Evolutionary conservation across 2,888 invertebrate genomes (phyloP).

Genomic region (Camponotus fellah): DNA sequence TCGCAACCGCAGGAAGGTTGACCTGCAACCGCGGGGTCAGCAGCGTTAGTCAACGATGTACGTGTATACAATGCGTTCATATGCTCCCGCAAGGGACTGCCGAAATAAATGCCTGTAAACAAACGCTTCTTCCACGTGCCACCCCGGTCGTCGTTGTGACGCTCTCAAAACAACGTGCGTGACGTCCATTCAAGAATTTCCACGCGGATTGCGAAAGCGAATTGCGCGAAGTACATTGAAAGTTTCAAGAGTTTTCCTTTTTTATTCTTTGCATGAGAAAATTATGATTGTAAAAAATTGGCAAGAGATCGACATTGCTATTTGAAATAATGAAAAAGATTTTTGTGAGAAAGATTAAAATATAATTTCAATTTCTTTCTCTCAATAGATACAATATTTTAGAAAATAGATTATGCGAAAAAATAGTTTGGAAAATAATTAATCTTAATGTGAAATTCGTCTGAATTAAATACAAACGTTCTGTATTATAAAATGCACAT

Average conservation of each 20-base stretch:
- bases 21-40: constrained; percentile 68
- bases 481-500: background rate
- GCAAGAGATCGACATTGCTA: background rate
- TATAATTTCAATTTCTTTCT: background rate
- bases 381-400: background rate
- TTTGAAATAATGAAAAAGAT: background rate
- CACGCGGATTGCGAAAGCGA: background rate
- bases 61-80: constrained; percentile 52
- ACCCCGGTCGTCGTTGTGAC: background rate
- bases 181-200: constrained; percentile 29
- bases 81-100: constrained; percentile 38
- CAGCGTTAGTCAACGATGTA: constrained; percentile 52
- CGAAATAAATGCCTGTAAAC: constrained; percentile 62
- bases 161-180: constrained; percentile 19
- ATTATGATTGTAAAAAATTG: background rate
- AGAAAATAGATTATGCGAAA: background rate
- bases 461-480: background rate
- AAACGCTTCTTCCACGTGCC: constrained; percentile 41
- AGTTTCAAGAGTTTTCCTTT: background rate
- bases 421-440: background rate
- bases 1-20: constrained; percentile 62
- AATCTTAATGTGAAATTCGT: background rate
- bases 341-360: background rate
- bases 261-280: background rate
- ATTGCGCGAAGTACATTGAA: background rate